Evolutionary conservation across 2,888 invertebrate species (phyloP).

Genomic region (Colletes collaris): DNA sequence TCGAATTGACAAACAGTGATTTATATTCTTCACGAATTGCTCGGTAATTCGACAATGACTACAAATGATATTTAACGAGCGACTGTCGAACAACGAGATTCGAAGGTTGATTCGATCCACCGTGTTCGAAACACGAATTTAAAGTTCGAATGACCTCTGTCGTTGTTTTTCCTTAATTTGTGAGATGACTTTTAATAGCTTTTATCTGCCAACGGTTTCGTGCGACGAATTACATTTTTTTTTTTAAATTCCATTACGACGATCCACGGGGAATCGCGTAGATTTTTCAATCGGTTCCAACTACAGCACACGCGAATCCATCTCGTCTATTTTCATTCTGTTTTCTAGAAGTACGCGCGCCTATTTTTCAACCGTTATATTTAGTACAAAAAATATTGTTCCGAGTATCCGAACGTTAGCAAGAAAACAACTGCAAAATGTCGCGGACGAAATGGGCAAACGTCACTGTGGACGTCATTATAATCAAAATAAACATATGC

Average conservation of each 20-base stretch:
- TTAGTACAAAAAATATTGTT: constrained; percentile 11
- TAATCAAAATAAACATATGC: neutral
- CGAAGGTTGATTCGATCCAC: neutral
- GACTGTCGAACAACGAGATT: constrained; percentile 7
- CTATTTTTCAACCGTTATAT: neutral
- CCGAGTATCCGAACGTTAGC: neutral
- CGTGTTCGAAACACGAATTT: constrained; percentile 16
- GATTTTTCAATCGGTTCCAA: neutral
- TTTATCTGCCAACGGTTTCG: neutral
- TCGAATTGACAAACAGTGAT: neutral
- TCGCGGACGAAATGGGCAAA: neutral
- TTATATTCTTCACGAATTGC: constrained; percentile 11
- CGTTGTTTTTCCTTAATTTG: constrained; percentile 8
- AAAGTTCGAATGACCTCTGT: constrained; percentile 1
- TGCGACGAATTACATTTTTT: too few species aligned
- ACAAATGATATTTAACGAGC: constrained; percentile 4
- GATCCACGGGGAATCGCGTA: neutral
- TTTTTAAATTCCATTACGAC: neutral
- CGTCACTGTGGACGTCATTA: constrained; percentile 13
- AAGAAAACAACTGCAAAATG: neutral
- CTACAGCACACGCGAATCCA: too few species aligned
- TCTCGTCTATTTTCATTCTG: constrained; percentile 1
- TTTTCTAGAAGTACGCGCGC: neutral
- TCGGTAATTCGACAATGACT: neutral
- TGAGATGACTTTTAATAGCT: constrained; percentile 2